A percentile compares a stretch with the other conserved stretches of the same genome.
Conservation (phyloP, 2,888 invertebrate genomes). For the Odiellus spinosus region DNA sequence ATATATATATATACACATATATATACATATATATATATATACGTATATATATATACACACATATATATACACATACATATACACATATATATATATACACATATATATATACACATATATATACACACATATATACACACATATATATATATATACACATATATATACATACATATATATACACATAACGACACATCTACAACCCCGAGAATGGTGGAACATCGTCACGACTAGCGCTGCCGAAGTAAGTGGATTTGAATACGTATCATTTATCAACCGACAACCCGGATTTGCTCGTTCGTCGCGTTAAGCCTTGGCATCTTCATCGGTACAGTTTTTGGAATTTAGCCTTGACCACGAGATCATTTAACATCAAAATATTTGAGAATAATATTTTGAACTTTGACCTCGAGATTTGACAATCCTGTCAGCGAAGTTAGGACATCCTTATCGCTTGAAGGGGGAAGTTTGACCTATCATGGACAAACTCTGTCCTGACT, state of each 20-base stretch:
- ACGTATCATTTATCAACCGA: background rate
- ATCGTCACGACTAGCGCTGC: background rate
- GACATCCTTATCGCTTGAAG: too few species aligned
- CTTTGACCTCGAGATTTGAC: too few species aligned
- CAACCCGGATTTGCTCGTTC: too few species aligned
- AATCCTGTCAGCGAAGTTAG: too few species aligned
- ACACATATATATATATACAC: background rate
- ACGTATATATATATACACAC: background rate
- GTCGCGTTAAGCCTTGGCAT: too few species aligned
- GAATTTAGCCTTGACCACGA: too few species aligned
- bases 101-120: background rate
- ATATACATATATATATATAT: background rate
- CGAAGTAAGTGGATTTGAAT: background rate
- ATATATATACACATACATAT: background rate
- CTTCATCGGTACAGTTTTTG: too few species aligned
- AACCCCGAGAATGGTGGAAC: background rate
- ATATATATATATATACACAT: background rate
- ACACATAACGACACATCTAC: background rate
- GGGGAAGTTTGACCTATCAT: too few species aligned
- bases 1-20: background rate
- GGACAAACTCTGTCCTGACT: too few species aligned
- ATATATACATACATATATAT: background rate
- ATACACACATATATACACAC: background rate
- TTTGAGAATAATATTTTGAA: too few species aligned
- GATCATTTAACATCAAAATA: too few species aligned